Evolutionary conservation across 92 coral and sea anemone species (phyloP), one percentile per base, ranked within the genome.

Genomic region (Nematostella vectensis): DNA sequence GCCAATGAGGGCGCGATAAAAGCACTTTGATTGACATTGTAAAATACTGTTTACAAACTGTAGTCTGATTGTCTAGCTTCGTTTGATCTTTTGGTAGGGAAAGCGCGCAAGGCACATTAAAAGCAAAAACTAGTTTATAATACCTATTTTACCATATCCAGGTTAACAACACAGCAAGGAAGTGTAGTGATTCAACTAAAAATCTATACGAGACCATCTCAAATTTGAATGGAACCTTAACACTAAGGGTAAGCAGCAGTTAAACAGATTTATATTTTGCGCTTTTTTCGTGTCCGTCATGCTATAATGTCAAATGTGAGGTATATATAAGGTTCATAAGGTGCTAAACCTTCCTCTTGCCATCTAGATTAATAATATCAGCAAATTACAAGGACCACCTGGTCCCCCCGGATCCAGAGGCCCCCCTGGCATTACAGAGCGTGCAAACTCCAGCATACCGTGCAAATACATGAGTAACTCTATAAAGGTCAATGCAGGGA

Each of bases 361-460:
- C n/a, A n/a, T n/a, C n/a, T 15, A 33, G 40, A 33, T 33, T 33
- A 6, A 33, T 15, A 33, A 33, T 15, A 15, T 33, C 8, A 33
- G 40, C 40, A 33, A 33, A 33, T 15, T 33, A 33, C 61, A 24
- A 3, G 70, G 70, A 16, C 51, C 53, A 6, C 50, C 4, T 11
- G 70, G 70, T 12, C 52, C 36, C 25, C 59, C 42, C 13, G 70
- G 70, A 3, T 15, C 61, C 3, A 18, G 8, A 12, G 70, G 70
- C 6, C 61, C 70, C 29, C 30, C 42, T 33, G 70, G 70, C 16
- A 49, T 26, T 1, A 40, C 29, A 27, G 70, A 58, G 18, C 16
- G 59, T 36, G 60, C 50, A 11, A 64, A 64, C 29, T 9, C 53
- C 36, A 64, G 50, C 3, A n/a, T n/a, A n/a, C 10, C 42, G 48